These are phyloP conservation scores for Acronicta alni DNA, from an alignment of 2,888 invertebrate species.

Conservation along the genomic window DNA sequence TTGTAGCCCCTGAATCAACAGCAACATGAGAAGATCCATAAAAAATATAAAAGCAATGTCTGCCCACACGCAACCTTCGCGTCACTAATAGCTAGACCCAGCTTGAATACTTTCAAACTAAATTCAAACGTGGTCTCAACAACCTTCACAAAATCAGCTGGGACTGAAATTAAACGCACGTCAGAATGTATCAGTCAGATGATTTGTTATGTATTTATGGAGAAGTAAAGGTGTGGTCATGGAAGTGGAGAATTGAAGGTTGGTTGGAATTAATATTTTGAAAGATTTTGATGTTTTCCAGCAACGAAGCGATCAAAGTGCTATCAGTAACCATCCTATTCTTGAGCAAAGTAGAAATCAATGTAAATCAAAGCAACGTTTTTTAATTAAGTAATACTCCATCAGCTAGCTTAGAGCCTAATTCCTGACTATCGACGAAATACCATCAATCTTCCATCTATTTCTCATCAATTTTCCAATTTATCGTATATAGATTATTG, in stretches of 20 bases:
- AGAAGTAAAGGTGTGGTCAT: conserved; percentile 25
- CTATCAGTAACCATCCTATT: too few relatives aligned
- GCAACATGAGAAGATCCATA: conserved; percentile 48
- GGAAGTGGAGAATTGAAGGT: conserved; percentile 34
- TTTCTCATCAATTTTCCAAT: background rate
- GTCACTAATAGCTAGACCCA: conserved; percentile 49
- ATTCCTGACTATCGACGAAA: background rate
- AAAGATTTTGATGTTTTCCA: background rate
- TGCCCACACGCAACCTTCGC: conserved; percentile 64
- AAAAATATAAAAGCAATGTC: conserved; percentile 52
- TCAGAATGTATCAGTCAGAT: conserved; percentile 64
- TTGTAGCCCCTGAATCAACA: conserved; percentile 40
- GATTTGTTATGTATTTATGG: conserved; percentile 57
- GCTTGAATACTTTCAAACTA: conserved; percentile 60
- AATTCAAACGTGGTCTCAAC: conserved; percentile 61
- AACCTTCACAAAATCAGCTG: conserved; percentile 69
- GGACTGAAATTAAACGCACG: conserved; percentile 65
- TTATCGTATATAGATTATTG: too few relatives aligned
- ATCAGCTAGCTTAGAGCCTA: background rate
- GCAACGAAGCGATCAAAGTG: too few relatives aligned
- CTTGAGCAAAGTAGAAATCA: too few relatives aligned
- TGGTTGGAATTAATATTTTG: conserved; percentile 2
- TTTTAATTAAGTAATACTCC: background rate
- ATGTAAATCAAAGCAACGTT: too few relatives aligned
- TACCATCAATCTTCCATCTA: background rate